Conservation (phyloP, 2,888 invertebrate species). For the Platycnemis pennipes region DNA sequence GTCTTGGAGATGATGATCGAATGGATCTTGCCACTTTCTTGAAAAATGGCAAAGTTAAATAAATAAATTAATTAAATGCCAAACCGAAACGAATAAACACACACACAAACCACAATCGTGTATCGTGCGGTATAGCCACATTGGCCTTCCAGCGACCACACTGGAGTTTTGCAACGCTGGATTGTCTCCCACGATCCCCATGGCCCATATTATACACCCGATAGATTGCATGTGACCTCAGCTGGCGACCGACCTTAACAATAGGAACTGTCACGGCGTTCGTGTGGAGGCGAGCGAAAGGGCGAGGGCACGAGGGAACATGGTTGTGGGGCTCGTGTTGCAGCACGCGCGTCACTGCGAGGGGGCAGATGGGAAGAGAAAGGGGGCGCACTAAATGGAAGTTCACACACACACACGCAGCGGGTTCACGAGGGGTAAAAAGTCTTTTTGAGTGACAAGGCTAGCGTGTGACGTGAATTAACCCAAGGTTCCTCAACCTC, state of each 20-base stretch:
- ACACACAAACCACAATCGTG: too few relatives aligned
- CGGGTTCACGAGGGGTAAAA: constrained; percentile 52
- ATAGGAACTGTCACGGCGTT: neutral
- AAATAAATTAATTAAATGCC: too few relatives aligned
- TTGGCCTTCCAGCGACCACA: too few relatives aligned
- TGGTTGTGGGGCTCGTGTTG: neutral
- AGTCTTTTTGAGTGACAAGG: constrained; percentile 57
- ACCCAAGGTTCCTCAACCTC: neutral
- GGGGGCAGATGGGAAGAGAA: neutral
- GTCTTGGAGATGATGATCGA: too few relatives aligned
- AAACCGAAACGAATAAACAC: too few relatives aligned
- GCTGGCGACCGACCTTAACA: neutral
- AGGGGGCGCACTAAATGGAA: too few relatives aligned
- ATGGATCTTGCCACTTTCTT: too few relatives aligned
- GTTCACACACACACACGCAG: neutral
- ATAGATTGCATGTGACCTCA: neutral
- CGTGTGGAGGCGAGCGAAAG: too few relatives aligned
- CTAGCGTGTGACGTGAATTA: constrained; percentile 51
- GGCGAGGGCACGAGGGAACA: neutral
- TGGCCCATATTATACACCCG: neutral
- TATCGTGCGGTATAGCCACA: too few relatives aligned
- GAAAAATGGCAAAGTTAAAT: too few relatives aligned
- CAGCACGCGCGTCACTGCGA: neutral
- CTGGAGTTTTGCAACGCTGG: too few relatives aligned
- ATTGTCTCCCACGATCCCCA: too few relatives aligned